Conservation (phyloP, 1,140 invertebrate genomes). For the Drosophila arawakana region DNA sequence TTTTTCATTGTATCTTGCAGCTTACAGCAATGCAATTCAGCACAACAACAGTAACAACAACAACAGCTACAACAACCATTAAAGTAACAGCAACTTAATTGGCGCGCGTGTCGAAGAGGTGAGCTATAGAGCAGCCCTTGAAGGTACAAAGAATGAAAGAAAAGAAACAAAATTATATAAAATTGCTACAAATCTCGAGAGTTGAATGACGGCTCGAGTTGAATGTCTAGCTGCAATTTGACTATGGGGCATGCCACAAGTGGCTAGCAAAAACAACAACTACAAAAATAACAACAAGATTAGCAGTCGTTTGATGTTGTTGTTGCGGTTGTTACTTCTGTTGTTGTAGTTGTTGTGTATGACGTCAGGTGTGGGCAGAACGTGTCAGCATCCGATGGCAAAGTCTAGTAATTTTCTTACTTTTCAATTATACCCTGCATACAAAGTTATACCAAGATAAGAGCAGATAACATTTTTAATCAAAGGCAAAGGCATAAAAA, state of each 20-base stretch:
- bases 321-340: not conserved
- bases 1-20: slow-evolving; percentile 38
- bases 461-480: not conserved
- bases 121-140: slow-evolving; percentile 38
- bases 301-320: too few species aligned
- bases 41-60: slow-evolving; percentile 31
- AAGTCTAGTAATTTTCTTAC: slow-evolving; percentile 28
- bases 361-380: slow-evolving; percentile 40
- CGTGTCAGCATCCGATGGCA: slow-evolving; percentile 31
- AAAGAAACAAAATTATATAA: not conserved
- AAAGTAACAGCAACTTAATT: slow-evolving; percentile 61
- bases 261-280: slow-evolving; percentile 36
- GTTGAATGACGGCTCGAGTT: slow-evolving; percentile 7
- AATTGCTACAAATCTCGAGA: slow-evolving; percentile 17
- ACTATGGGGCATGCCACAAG: slow-evolving; percentile 76
- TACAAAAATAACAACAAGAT: not conserved
- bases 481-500: not conserved
- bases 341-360: not conserved
- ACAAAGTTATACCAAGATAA: not conserved
- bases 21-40: slow-evolving; percentile 38
- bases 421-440: slow-evolving; percentile 16
- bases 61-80: slow-evolving; percentile 19
- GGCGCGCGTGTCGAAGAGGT: slow-evolving; percentile 75
- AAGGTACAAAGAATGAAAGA: not conserved
- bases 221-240: slow-evolving; percentile 41